Evolutionary conservation across 2,888 invertebrate genomes (phyloP), one percentile per base, ranked within the genome.

Genomic region (Rapana venosa): DNA sequence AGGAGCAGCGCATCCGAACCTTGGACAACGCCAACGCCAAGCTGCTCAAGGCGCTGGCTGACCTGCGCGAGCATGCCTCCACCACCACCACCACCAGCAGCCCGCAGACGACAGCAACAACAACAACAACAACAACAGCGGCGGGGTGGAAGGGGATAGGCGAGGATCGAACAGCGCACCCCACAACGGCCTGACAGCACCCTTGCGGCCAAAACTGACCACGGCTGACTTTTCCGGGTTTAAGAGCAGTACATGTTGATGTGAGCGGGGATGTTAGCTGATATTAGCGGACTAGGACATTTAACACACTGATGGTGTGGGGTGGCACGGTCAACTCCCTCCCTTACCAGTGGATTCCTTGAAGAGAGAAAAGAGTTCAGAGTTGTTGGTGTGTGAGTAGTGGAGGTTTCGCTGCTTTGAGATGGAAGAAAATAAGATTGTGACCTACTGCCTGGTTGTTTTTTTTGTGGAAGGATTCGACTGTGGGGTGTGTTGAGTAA

Each of bases 21-120:
- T 97, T 98, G 90, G 98, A 98, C 96, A 97, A 98, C 90, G 98
- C 98, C 94, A 98, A 98, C 96, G 98, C 97, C 94, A 97, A 98
- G 92, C 97, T 98, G 92, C 97, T 98, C 92, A 96, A 97, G 91
- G 98, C 98, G 35, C 97, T 98, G 90, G 98, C 97, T 92, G 98
- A 98, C 94, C 96, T 98, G 92, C 97, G 98, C 95, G 98, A 98
- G 95, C 97, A 98, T 95, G 93, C 92, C 74, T 66, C 74, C 74
- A 32, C 35, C 81, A 83, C 36, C 88, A 58, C 61, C 61, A 56
- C n/a, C 81, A 88, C 56, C 88, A 88, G 26, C 35, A 66, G n/a
- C 77, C 26, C 30, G 30, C 32, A 11, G 35, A 47, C 26, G 89
- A 85, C 36, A 47, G 36, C 81, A 83, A 36, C 81, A 83, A 83